phyloP scores from a whole-genome alignment of 2,113 vertebrate species.

The Plecotus auritus region DNA sequence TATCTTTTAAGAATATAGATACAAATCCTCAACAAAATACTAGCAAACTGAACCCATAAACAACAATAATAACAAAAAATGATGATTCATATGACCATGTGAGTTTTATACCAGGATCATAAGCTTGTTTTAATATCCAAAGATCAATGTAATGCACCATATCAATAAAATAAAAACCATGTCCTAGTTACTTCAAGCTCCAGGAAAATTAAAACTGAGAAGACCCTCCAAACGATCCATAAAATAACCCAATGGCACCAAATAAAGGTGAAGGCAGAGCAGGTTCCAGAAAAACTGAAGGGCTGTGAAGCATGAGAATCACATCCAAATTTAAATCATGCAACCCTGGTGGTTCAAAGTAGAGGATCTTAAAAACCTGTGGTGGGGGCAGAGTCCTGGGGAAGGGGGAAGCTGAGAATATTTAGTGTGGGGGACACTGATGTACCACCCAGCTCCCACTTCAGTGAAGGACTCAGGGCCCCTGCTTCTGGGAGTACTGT shows the following conservation, averaged over 20 bases:
- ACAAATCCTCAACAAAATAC: not conserved
- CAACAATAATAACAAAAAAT: not conserved
- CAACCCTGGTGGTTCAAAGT: not conserved
- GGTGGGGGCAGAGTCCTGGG: not conserved
- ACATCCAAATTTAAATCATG: not conserved
- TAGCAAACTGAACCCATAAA: not conserved
- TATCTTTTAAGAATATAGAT: not conserved
- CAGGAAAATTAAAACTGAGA: not conserved
- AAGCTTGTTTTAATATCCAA: not conserved
- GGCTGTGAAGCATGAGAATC: not conserved
- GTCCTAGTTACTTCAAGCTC: not conserved
- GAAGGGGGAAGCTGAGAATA: not conserved
- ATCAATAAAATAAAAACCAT: not conserved
- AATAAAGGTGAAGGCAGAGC: not conserved
- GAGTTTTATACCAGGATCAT: not conserved
- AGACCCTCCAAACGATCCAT: not conserved
- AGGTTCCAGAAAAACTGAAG: not conserved
- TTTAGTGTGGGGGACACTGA: not conserved
- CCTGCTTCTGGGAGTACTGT: not conserved
- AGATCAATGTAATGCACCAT: not conserved
- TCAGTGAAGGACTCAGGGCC: not conserved
- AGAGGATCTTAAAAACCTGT: not conserved
- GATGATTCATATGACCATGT: conserved; percentile 1
- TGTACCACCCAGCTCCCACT: not conserved
- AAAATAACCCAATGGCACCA: not conserved